Evolutionary conservation across 2,888 invertebrate genomes (phyloP).

Genomic region (Lagria hirta): DNA sequence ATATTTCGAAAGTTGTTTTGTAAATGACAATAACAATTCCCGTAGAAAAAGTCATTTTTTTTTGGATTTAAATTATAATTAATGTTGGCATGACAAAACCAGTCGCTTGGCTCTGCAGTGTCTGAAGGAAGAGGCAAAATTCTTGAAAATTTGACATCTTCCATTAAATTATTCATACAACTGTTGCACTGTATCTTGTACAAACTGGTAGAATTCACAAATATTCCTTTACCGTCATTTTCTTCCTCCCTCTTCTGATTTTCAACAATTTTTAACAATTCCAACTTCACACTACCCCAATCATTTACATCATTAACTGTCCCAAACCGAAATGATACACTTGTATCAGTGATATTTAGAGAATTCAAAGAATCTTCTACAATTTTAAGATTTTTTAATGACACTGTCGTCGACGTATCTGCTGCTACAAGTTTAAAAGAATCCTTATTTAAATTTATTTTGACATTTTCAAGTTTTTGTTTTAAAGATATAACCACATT

Average conservation of each 20-base stretch:
- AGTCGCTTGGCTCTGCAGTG: constrained; percentile 63
- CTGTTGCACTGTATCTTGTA: constrained; percentile 56
- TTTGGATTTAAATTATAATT: constrained; percentile 53
- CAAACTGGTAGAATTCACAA: constrained; percentile 48
- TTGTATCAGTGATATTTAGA: constrained; percentile 40
- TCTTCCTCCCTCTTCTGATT: constrained; percentile 26
- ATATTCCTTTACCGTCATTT: not conserved
- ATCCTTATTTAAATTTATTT: constrained; percentile 26
- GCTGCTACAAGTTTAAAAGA: constrained; percentile 35
- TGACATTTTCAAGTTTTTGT: constrained; percentile 45
- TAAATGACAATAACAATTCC: constrained; percentile 58
- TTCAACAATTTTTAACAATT: too few species aligned
- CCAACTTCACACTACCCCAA: constrained; percentile 45
- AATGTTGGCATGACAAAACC: constrained; percentile 64
- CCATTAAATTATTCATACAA: constrained; percentile 43
- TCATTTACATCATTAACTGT: constrained; percentile 36
- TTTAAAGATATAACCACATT: constrained; percentile 60
- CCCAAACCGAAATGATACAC: constrained; percentile 48
- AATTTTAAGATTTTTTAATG: constrained; percentile 36
- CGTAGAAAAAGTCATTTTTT: constrained; percentile 60
- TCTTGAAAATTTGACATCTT: constrained; percentile 57
- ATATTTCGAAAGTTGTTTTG: too few species aligned
- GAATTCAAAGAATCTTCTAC: constrained; percentile 45
- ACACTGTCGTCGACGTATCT: constrained; percentile 27
- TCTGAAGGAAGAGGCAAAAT: constrained; percentile 64